phyloP scores from a whole-genome alignment of 1,140 invertebrate genomes.

The Lasioglossum baleicum region DNA sequence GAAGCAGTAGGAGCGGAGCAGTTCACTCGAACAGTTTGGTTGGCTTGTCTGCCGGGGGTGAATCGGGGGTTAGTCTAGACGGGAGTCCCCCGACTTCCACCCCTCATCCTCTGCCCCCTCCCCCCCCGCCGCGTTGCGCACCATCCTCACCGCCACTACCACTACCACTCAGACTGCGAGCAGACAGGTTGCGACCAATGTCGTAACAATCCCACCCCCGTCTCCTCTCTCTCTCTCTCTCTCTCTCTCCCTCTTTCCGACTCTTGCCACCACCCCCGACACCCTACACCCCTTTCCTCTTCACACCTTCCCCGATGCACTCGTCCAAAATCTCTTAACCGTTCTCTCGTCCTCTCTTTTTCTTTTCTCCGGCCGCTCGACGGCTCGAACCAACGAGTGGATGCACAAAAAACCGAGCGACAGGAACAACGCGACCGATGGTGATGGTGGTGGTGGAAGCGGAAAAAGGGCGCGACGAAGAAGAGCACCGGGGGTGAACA shows the following conservation, averaged over 20 bases:
- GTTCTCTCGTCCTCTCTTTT: conserved; percentile 31
- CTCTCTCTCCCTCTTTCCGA: background rate
- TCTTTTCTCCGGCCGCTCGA: background rate
- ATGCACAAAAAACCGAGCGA: conserved; percentile 23
- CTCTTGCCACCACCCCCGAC: background rate
- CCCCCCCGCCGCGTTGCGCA: conserved; percentile 19
- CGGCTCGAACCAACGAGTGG: conserved; percentile 44
- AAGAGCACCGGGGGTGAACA: conserved; percentile 5
- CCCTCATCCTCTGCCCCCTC: conserved; percentile 35
- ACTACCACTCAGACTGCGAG: conserved; percentile 71
- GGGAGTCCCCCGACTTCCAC: conserved; percentile 69
- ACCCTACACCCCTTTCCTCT: conserved; percentile 12
- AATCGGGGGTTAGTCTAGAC: conserved; percentile 74
- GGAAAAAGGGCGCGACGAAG: conserved; percentile 35
- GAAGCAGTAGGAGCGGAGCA: conserved; percentile 64
- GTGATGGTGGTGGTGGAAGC: no score
- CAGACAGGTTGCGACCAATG: conserved; percentile 76
- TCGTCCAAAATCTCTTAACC: conserved; percentile 74
- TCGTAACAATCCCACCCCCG: conserved; percentile 67
- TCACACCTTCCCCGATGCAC: conserved; percentile 62
- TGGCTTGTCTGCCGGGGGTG: conserved; percentile 72
- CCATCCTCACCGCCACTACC: conserved; percentile 57
- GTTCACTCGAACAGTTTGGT: conserved; percentile 77
- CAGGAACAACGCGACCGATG: conserved; percentile 13
- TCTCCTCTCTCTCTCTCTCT: conserved; percentile 9